Conservation (phyloP, 2,797 vertebrate genomes). For the Smutsia gigantea region DNA sequence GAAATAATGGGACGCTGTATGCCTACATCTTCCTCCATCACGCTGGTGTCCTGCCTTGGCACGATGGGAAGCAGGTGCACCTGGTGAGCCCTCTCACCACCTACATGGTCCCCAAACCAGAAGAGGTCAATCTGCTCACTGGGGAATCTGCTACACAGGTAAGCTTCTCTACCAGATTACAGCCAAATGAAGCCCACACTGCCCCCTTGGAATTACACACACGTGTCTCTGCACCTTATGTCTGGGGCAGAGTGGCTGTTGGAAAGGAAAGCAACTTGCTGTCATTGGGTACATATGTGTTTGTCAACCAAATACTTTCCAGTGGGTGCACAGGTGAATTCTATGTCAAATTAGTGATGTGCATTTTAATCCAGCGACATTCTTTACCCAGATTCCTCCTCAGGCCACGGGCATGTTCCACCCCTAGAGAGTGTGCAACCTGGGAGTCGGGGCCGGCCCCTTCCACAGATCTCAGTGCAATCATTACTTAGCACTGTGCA, state of each 20-base stretch:
- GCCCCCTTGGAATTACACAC: rapidly evolving
- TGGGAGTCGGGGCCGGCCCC: rapidly evolving
- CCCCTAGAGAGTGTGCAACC: neutral
- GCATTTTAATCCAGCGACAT: rapidly evolving
- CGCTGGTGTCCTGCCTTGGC: constrained; percentile 92
- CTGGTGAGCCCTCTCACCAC: constrained; percentile 93
- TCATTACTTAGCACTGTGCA: rapidly evolving
- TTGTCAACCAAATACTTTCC: neutral
- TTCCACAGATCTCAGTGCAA: neutral
- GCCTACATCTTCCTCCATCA: constrained; percentile 95
- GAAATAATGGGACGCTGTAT: constrained; percentile 93
- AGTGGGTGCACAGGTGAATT: neutral
- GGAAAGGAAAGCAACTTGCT: rapidly evolving
- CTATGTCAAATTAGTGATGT: rapidly evolving
- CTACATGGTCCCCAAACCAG: constrained; percentile 90
- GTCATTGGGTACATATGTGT: rapidly evolving
- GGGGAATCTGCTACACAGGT: constrained; percentile 92
- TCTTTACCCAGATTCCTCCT: neutral
- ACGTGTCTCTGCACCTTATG: rapidly evolving
- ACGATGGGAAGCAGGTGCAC: constrained; percentile 94
- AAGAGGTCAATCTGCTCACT: constrained; percentile 93
- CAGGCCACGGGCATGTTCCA: too few relatives aligned
- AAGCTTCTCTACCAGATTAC: neutral
- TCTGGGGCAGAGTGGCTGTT: neutral
- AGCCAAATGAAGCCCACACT: rapidly evolving